Evolutionary conservation across 2,113 vertebrate species (phyloP).

Genomic region (Pimephales promelas): DNA sequence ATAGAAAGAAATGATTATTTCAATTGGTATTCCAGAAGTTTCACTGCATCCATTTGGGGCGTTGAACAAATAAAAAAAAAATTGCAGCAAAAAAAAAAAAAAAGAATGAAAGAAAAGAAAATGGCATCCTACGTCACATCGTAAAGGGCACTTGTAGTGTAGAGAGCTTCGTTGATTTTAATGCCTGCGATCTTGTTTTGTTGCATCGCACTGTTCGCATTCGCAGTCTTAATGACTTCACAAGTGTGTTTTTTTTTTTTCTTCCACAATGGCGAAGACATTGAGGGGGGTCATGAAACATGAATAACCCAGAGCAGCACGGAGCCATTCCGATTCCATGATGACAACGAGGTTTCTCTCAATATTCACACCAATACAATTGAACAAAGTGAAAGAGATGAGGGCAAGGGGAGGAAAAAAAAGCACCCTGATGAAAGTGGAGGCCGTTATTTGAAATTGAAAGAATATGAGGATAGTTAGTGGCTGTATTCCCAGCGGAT

Average conservation of each 20-base stretch:
- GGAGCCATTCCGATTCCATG: slow-evolving; percentile 43
- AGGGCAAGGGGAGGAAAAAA: slow-evolving; percentile 15
- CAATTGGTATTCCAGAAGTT: background rate
- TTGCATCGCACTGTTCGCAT: background rate
- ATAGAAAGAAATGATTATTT: background rate
- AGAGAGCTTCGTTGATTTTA: background rate
- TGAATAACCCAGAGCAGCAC: slow-evolving; percentile 53
- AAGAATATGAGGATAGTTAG: slow-evolving; percentile 97
- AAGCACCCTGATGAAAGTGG: slow-evolving; percentile 79
- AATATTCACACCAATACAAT: slow-evolving; percentile 60
- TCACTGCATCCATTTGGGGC: background rate
- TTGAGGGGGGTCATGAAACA: slow-evolving; percentile 52
- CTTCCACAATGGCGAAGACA: slow-evolving; percentile 3
- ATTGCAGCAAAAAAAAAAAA: background rate
- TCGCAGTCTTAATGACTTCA: slow-evolving; percentile 13
- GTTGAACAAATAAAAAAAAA: background rate
- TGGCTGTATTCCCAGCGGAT: slow-evolving; percentile 92
- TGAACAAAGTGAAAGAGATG: slow-evolving; percentile 67
- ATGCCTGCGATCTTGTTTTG: background rate
- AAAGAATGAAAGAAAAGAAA: background rate
- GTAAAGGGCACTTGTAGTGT: background rate
- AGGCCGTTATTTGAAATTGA: slow-evolving; percentile 94
- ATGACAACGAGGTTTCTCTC: slow-evolving; percentile 35
- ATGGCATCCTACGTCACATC: background rate
- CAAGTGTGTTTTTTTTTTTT: slow-evolving; percentile 33